Base-by-base conservation (phyloP, 1,140 invertebrate species). In the Plectrocnemia conspersa region DNA sequence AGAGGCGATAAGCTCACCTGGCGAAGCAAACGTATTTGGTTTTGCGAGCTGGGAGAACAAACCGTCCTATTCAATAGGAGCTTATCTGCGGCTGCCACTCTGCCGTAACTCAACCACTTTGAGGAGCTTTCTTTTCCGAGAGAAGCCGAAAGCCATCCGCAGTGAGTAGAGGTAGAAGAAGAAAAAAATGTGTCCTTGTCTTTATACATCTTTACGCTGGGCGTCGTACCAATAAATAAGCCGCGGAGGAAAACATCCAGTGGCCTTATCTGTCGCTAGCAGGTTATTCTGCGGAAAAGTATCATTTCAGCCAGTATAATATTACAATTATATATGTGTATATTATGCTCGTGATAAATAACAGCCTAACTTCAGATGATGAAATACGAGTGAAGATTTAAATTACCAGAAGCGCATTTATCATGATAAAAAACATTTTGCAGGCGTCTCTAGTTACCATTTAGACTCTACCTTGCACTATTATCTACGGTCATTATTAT, bases 31-130 rank as follows among this genome's bases (percentile, higher is more conserved):
- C 42, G 42, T 23, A 45, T 45, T 45, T 23, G 42, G 22, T 22
- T 45, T 45, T 19, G 18, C 13, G 42, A n/a, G 42, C 21, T 24
- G 22, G 11, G 38, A 18, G 42, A 45, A 45, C 42, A 23, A 45
- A 23, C 42, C 23, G 22, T 13, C 2, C n/a, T 45, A 45, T 45
- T 45, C 21, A 45, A 45, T 45, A n/a, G 42, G 18, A 22, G 44
- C 44, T 47, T 47, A 47, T 47, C 44, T 27, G 2, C 5, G 10
- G 24, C 19, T 29, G 44, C 25, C 25, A 47, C 44, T 47, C 25
- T 13, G 44, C 44, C 35, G 7, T 38, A 38, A 47, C 23, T 13
- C 44, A 25, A n/a, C 44, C 13, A 38, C 35, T 15, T 16, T 38
- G 35, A 38, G 5, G 35, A 9, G 15, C 5, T 38, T 16, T 5